Evolutionary conservation across 2,113 vertebrate species (phyloP).

Genomic region (Apeltes quadracus): DNA sequence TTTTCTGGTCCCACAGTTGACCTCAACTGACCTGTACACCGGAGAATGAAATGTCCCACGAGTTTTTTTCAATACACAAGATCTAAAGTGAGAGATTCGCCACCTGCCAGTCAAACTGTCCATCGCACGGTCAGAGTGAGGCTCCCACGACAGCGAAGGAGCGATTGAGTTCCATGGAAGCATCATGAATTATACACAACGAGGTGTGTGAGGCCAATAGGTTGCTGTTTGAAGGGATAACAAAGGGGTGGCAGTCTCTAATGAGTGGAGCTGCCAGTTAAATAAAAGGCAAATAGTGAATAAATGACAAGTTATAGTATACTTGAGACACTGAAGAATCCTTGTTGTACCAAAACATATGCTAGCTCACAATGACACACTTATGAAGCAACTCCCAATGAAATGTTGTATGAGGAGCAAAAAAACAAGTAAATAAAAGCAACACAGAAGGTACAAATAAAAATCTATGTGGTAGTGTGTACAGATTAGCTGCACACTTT

Average conservation of each 20-base stretch:
- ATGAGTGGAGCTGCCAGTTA: background rate
- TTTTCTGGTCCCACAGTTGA: background rate
- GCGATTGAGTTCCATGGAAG: conserved; percentile 65
- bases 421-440: background rate
- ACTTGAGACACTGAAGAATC: background rate
- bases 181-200: conserved; percentile 68
- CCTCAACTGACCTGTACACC: background rate
- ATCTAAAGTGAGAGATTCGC: conserved; percentile 33
- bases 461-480: background rate
- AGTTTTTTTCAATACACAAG: conserved; percentile 11
- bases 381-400: background rate
- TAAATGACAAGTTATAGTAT: background rate
- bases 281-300: conserved; percentile 1
- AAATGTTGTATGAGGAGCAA: background rate
- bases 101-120: conserved; percentile 28
- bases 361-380: background rate
- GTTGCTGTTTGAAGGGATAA: conserved; percentile 40
- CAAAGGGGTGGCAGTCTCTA: conserved; percentile 10
- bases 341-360: background rate
- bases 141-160: conserved; percentile 36
- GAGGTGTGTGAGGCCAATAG: conserved; percentile 27
- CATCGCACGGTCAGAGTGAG: conserved; percentile 25
- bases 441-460: background rate
- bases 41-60: background rate
- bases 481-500: background rate